Percentiles rank a stretch among this genome's conserved stretches.
Evolutionary conservation across 1,140 invertebrate genomes (phyloP).

Genomic region (Meloidogyne hapla): DNA sequence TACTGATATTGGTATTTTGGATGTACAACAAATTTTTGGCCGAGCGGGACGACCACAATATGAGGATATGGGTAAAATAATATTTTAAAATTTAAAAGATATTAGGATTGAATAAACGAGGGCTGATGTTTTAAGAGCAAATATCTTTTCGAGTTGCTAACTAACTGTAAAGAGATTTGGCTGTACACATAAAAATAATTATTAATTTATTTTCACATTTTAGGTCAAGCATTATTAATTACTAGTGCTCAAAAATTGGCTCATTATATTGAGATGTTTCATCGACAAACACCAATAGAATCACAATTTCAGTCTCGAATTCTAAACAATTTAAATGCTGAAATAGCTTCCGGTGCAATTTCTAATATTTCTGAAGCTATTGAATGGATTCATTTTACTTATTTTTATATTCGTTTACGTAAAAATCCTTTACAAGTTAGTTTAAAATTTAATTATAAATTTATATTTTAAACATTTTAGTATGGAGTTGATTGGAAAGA

Average conservation of each 20-base stretch:
- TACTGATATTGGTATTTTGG: conserved; percentile 90
- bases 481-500: conserved; percentile 79
- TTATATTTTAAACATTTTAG: conserved; percentile 53
- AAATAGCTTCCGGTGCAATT: conserved; percentile 86
- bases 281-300: conserved; percentile 95
- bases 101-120: too few species aligned
- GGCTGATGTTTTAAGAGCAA: too few species aligned
- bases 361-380: conserved; percentile 91
- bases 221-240: conserved; percentile 92
- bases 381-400: conserved; percentile 95
- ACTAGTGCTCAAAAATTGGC: conserved; percentile 86
- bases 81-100: not conserved
- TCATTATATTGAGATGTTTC: conserved; percentile 89
- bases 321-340: conserved; percentile 95
- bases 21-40: conserved; percentile 98
- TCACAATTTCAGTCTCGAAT: conserved; percentile 88
- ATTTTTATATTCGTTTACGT: conserved; percentile 87
- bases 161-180: too few species aligned
- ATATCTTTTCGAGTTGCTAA: too few species aligned
- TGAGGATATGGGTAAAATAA: conserved; percentile 69
- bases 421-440: conserved; percentile 77
- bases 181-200: not conserved
- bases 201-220: not conserved
- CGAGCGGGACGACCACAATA: conserved; percentile 84
- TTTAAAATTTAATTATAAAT: not conserved